Evolutionary conservation across 2,113 vertebrate genomes (phyloP), one percentile per base, ranked within the genome.

Genomic region (Miniopterus natalensis): DNA sequence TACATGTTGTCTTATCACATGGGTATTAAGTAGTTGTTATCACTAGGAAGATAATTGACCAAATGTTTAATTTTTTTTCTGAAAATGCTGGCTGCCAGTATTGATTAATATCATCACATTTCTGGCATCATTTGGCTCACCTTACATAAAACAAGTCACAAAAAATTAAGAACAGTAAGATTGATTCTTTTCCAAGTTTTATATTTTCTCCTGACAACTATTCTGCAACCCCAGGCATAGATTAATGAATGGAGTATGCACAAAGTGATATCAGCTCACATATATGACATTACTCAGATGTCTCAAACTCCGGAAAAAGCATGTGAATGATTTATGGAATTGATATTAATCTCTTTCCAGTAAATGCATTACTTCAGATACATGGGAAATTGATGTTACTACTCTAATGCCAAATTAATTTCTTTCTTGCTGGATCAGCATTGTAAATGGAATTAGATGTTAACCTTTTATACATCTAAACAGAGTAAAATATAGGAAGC

Each of bases 301-400:
- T 99, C 98, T 99, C 98, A 97, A 97, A 98, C 98, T 99, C 98
- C 97, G 98, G 99, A 99, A 99, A 97, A 98, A 99, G 99, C 99
- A 98, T 97, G 98, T 99, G 99, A 99, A 99, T 99, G 99, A 99
- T 99, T 99, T 99, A 99, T 99, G 98, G 99, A 99, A 99, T 99
- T 99, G 99, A 99, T 99, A 99, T 99, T 99, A 99, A 99, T 99
- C 99, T 99, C 98, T 98, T 99, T 99, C 99, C 99, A 99, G 99
- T 99, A 99, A 99, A 99, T 98, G 99, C 98, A 99, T 99, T 99
- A 98, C 99, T 98, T 98, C 98, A 99, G 99, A 99, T 99, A 99
- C 98, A 99, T 97, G 98, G 98, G 98, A 98, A 99, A 99, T 99
- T 99, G 98, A 99, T 99, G 98, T 99, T 99, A 98, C 98, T 98